Percentiles rank a stretch among this genome's conserved stretches.
Evolutionary conservation across 2,888 invertebrate genomes (phyloP).

Genomic region (Cryptocheilus praepositus): DNA sequence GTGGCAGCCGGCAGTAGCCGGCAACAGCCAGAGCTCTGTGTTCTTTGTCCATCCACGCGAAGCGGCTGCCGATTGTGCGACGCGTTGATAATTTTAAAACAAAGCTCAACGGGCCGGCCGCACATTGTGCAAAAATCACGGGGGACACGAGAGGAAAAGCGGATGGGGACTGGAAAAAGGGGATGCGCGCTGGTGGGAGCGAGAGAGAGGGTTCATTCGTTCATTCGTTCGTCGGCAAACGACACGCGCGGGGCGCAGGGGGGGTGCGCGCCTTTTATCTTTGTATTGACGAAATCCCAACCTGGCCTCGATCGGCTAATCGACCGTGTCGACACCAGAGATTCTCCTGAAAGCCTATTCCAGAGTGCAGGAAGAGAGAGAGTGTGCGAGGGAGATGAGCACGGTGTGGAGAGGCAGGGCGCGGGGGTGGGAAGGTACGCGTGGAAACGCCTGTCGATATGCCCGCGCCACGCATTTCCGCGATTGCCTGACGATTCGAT

Average conservation of each 20-base stretch:
- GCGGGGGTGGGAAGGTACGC: neutral
- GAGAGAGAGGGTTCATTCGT: constrained; percentile 21
- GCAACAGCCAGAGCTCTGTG: constrained; percentile 13
- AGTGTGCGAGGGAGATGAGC: neutral
- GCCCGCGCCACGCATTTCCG: constrained; percentile 15
- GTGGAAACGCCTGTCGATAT: constrained; percentile 50
- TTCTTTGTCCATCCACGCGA: constrained; percentile 64
- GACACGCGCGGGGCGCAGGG: constrained; percentile 30
- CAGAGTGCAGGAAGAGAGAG: constrained; percentile 2
- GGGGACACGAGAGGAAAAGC: constrained; percentile 48
- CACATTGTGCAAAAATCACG: constrained; percentile 71
- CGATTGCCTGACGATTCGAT: constrained; percentile 19
- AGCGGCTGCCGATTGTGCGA: constrained; percentile 69
- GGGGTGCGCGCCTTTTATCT: constrained; percentile 50
- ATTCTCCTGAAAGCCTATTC: constrained; percentile 37
- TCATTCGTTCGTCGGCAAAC: constrained; percentile 41
- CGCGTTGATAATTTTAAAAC: constrained; percentile 74
- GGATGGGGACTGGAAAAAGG: constrained; percentile 23
- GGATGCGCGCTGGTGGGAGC: constrained; percentile 4
- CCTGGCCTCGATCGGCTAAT: constrained; percentile 58
- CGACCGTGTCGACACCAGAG: constrained; percentile 55
- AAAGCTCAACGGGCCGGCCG: constrained; percentile 60
- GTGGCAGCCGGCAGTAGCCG: constrained; percentile 21
- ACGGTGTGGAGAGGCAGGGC: neutral
- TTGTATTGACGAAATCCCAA: constrained; percentile 53